Evolutionary conservation across 2,113 vertebrate genomes (phyloP), one percentile per base, ranked within the genome.

Genomic region (Cygnus atratus): DNA sequence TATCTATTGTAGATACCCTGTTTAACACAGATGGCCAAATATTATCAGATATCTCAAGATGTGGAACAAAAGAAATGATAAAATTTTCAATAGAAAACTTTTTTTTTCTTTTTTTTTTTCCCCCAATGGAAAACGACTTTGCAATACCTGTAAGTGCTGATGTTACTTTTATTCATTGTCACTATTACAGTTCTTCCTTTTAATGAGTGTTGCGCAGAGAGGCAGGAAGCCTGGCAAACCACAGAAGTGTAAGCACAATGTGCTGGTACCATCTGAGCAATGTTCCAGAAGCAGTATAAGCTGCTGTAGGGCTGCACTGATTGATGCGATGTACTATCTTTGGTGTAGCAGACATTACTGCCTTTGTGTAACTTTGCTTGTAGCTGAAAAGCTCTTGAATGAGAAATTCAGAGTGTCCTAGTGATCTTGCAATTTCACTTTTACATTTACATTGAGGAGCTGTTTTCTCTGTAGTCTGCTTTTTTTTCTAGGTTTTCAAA

Each of bases 141-240:
- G 28, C 39, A 63, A 79, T 20, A 71, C n/a, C 75, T 79, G 28
- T 29, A 88, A 72, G 25, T 16, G 28, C 4, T 88, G 79, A 17
- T 72, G 39, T 18, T 65, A 29, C 17, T 82, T 78, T 72, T 63
- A 55, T 67, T 83, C 63, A 78, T 87, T 92, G 62, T 63, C 46
- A 59, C 12, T 50, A 10, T 39, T 37, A 68, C 28, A 80, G 67
- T 55, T 93, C n/a, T 65, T 79, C 25, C 54, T 57, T 80, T 80
- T 58, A 52, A 4, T 73, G 39, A 54, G 44, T 31, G 35, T 66
- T 77, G 70, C 29, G 54, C 24, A 57, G 66, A 92, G 66, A 71
- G 79, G 67, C 67, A 93, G 91, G 86, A 96, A 92, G 54, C 58
- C 62, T 88, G 76, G 50, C 54, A 90, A 88, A 84, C 87, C 80